Base-by-base conservation (phyloP, 2,888 invertebrate species). In the Caradrina kadenii region DNA sequence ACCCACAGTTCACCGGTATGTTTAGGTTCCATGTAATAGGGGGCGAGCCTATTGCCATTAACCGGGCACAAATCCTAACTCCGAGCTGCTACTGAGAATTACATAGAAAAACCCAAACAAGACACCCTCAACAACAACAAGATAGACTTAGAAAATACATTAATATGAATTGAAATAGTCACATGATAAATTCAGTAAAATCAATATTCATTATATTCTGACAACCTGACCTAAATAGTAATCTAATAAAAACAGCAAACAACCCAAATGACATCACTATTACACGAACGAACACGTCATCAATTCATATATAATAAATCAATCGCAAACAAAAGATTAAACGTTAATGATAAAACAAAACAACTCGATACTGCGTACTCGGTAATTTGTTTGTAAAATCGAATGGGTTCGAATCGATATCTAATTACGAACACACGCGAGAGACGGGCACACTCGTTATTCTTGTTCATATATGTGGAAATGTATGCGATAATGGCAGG, bases 391-490 rank as follows among this genome's bases (percentile, higher is more conserved):
- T 78, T 55, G 72, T 76, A 77, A 77, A 78, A 79, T 76, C 79
- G 79, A 71, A 75, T 76, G 68, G 65, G 48, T 62, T 65, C 70
- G 60, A 84, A 84, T 84, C 83, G 76, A 86, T 80, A 81, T 81
- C 69, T 85, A 86, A 86, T 86, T 81, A 86, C 68, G 49, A 71
- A 67, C 63, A 79, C 82, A 82, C 78, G 71, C 75, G 79, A 76
- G 63, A 73, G 69, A 70, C 65, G 26, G 21, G 60, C 69, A 55
- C 61, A 68, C 73, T 92, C 90, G 89, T 92, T 92, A 92, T 90
- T 91, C 84, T 84, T 89, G 90, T 74, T 61, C 86, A 80, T 69
- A 70, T 81, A 80, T 66, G 86, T 88, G 89, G 88, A 90, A 89
- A 80, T 69, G 72, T 73, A 68, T 67, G 80, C 76, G 76, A 84